A percentile compares a stretch with the other conserved stretches of the same genome.
Evolutionary conservation across 2,888 invertebrate species (phyloP).

Genomic region (Drosophila anceps): DNA sequence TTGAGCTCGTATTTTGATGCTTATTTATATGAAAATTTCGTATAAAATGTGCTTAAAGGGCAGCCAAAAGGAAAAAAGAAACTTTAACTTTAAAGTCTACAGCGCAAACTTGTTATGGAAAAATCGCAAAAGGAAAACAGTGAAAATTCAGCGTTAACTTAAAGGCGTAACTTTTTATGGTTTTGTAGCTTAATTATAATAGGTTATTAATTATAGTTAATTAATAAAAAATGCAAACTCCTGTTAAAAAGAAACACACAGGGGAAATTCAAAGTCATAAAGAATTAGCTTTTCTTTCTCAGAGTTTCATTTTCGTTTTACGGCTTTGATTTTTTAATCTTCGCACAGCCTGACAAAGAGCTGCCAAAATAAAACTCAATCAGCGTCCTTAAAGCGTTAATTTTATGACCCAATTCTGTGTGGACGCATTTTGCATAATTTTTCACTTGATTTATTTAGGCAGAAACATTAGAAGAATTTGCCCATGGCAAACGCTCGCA

Average conservation of each 20-base stretch:
- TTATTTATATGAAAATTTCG: background rate
- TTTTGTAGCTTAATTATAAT: background rate
- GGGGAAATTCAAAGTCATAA: background rate
- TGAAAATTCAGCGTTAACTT: background rate
- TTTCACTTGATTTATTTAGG: conserved; percentile 71
- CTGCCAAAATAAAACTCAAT: conserved; percentile 3
- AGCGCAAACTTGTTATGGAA: background rate
- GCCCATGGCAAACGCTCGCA: conserved; percentile 47
- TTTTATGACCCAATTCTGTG: conserved; percentile 48
- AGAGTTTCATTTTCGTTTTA: background rate
- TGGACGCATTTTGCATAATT: conserved; percentile 64
- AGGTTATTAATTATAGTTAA: background rate
- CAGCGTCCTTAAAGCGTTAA: conserved; percentile 8
- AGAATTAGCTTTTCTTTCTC: background rate
- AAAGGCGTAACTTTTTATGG: background rate
- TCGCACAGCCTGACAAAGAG: background rate
- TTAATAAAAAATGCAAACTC: background rate
- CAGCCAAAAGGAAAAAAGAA: background rate
- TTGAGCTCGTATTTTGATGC: conserved; percentile 2
- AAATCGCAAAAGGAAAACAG: background rate
- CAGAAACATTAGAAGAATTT: conserved; percentile 57
- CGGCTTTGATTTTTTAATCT: background rate
- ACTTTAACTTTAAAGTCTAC: background rate
- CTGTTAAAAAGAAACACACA: background rate
- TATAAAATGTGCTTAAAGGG: background rate